Conservation (phyloP, 2,113 vertebrate species). For the Barnardius zonarius region DNA sequence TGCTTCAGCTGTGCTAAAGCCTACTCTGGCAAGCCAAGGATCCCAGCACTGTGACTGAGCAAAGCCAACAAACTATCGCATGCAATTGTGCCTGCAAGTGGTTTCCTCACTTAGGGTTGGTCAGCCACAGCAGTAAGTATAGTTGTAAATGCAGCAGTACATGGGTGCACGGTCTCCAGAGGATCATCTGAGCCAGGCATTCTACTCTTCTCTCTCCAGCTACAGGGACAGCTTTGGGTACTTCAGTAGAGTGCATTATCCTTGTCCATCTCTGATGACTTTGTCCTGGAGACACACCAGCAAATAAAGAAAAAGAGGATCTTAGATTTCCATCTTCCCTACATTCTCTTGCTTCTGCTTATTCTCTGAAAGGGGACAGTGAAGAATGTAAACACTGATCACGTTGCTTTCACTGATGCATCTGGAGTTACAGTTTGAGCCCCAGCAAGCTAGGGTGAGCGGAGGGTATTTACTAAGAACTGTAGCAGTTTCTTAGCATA, state of each 20-base stretch:
- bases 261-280: not conserved
- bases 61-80: accelerated
- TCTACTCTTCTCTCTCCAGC: not conserved
- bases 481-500: not conserved
- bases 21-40: accelerated
- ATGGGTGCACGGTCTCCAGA: not conserved
- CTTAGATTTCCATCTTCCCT: not conserved
- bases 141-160: not conserved
- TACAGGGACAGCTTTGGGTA: not conserved
- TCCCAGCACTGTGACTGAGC: not conserved
- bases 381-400: not conserved
- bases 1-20: not conserved
- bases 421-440: accelerated
- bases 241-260: not conserved
- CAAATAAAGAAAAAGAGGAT: not conserved
- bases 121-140: not conserved
- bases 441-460: too few relatives aligned
- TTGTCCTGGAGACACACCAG: not conserved
- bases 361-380: not conserved
- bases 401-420: not conserved
- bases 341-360: not conserved
- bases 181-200: accelerated
- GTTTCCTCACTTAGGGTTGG: not conserved
- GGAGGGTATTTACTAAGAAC: not conserved
- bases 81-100: not conserved